phyloP scores from a whole-genome alignment of 2,888 invertebrate genomes.

The Ophion costatus region DNA sequence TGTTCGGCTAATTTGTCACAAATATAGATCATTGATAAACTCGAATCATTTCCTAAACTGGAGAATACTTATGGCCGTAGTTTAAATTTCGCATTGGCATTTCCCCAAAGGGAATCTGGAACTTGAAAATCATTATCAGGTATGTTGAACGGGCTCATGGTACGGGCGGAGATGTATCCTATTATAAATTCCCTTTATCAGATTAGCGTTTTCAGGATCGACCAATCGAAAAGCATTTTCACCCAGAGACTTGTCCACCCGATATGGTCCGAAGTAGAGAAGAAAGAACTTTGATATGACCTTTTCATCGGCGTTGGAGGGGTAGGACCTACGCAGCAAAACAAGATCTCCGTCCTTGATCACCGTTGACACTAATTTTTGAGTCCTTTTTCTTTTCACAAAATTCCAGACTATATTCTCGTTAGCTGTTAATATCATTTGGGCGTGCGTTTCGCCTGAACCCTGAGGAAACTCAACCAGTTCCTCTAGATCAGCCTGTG shows the following conservation, averaged over 20 bases:
- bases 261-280: slow-evolving; percentile 36
- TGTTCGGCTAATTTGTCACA: too few species aligned
- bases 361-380: too few species aligned
- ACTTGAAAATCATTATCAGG: too few species aligned
- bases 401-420: too few species aligned
- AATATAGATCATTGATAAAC: too few species aligned
- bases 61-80: too few species aligned
- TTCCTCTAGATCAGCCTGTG: background rate
- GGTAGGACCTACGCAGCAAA: slow-evolving; percentile 27
- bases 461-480: background rate
- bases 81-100: background rate
- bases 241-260: background rate
- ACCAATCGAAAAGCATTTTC: slow-evolving; percentile 15
- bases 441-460: too few species aligned
- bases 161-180: background rate
- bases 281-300: slow-evolving; percentile 44
- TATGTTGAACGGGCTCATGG: background rate
- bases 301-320: slow-evolving; percentile 23
- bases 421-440: too few species aligned
- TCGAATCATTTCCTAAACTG: too few species aligned
- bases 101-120: too few species aligned
- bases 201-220: background rate
- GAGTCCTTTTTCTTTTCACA: too few species aligned
- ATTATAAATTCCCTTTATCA: slow-evolving; percentile 18
- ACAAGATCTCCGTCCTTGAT: slow-evolving; percentile 29